Base-by-base conservation (phyloP, 1,140 invertebrate species). In the Drosophila kepulauana region DNA sequence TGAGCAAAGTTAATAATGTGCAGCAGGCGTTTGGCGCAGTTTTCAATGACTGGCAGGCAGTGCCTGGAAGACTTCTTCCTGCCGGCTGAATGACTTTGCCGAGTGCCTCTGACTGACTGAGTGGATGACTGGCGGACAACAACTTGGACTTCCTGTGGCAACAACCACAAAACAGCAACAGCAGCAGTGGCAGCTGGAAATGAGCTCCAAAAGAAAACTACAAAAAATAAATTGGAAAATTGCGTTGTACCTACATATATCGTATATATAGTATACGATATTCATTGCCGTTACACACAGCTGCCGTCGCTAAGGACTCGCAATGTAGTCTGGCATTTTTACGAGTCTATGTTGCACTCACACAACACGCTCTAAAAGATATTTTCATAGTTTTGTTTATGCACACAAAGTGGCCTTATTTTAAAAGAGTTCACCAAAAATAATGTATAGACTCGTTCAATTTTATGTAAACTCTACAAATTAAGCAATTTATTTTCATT, bases 401-500 rank as follows among this genome's bases (percentile, higher is more conserved):
- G 80, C 61, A 52, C 6, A 13, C 6, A 16, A 16, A 41, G 16
- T 64, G 66, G 67, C 62, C 79, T 77, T 61, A 58, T 75, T 52
- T 75, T 25, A 25, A 25, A 25, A 25, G 20, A 25, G 20, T 25
- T 25, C 20, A 25, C 20, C 0, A 38, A 16, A 46, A 8, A 68
- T 41, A 62, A 46, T 45, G 8, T 33, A 33, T 10, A 41, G 54
- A 16, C 28, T 16, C 1, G 25, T 6, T 69, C 46, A 79, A 72
- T 79, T 80, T 63, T 66, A 64, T 75, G 72, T 75, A 75, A 80
- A 77, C 81, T 74, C 62, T 77, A 84, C 81, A 86, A 81, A 85
- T 86, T 86, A 86, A 87, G 82, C 78, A 86, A 86, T 86, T 86
- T 86, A 86, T 86, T 86, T 86, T 86, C 82, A 86, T 86, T 81